Conservation (phyloP, 2,113 vertebrate species). For the Lontra canadensis region DNA sequence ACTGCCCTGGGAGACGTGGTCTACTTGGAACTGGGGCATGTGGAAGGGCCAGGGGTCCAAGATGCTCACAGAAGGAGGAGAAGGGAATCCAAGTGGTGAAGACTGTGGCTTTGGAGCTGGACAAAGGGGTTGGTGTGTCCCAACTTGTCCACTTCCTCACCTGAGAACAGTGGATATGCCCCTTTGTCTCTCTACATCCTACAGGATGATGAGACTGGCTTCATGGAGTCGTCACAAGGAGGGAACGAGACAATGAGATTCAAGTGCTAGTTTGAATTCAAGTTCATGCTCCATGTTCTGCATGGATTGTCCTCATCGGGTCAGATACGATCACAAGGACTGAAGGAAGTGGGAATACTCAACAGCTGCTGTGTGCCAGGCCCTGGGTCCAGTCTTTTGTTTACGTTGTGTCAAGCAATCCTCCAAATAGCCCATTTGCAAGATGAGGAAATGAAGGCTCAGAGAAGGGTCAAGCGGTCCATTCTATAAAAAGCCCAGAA, state of each 20-base stretch:
- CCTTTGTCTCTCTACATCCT: rapidly evolving
- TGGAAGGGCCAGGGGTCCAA: background rate
- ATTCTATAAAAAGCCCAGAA: background rate
- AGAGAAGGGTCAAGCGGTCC: background rate
- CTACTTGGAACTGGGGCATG: background rate
- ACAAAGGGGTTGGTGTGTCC: no score
- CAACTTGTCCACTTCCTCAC: background rate
- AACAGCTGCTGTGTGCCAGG: background rate
- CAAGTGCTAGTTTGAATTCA: no score
- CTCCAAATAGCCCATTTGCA: background rate
- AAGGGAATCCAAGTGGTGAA: background rate
- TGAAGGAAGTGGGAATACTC: background rate
- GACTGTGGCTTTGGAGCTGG: background rate
- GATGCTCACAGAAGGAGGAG: background rate
- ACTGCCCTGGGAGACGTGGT: rapidly evolving
- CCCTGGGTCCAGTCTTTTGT: rapidly evolving
- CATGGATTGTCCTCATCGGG: rapidly evolving
- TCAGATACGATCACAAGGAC: rapidly evolving
- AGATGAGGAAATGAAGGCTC: background rate
- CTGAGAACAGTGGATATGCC: rapidly evolving
- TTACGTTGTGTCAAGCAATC: rapidly evolving
- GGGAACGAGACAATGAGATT: rapidly evolving
- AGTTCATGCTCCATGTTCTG: rapidly evolving
- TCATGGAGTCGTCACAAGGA: background rate
- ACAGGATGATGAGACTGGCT: rapidly evolving